Base-by-base conservation (phyloP, 2,113 vertebrate species). In the Lonchura striata region DNA sequence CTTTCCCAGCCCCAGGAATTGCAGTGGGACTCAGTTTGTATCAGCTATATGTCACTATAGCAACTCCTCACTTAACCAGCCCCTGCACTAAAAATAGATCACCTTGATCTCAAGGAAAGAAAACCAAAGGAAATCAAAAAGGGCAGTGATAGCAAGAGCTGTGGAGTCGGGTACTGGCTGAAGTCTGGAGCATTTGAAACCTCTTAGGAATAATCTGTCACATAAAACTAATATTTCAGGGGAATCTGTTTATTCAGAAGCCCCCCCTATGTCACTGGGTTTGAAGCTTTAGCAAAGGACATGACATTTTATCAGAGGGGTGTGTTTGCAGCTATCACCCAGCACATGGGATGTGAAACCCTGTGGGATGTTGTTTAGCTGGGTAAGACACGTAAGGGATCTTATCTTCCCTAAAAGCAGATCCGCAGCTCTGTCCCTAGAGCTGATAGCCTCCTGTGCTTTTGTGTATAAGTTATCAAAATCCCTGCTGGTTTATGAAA, bases 21-120 rank as follows among this genome's bases (percentile, higher is more conserved):
- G 25, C 61, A 78, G 76, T 60, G 59, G 92, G 92, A 70, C 83
- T 95, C 33, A 39, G 94, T 96, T 96, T 95, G 96, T 96, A 94
- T 96, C 96, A 94, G 95, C 95, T 93, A 94, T 69, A 92, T 81
- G 96, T 98, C 93, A 46, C 97, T 98, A 98, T 98, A 96, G 98
- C 97, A 98, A 98, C 97, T 82, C 79, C 95, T 92, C 90, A 78
- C 94, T 97, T 70, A 83, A 96, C 84, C 93, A 96, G 89, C 57
- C 63, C 91, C 74, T 35, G 25, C 56, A 42, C 97, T 98, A 98
- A 98, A 98, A 97, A 98, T 98, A 98, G 94, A 96, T 96, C 96
- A 97, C 96, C 97, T 98, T 98, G 97, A 95, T 96, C 97, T 95
- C 92, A 54, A 39, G 88, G 85, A 88, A 94, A 86, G 86, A 81